Conservation (phyloP, 2,797 vertebrate species). For the Valencia hispanica region DNA sequence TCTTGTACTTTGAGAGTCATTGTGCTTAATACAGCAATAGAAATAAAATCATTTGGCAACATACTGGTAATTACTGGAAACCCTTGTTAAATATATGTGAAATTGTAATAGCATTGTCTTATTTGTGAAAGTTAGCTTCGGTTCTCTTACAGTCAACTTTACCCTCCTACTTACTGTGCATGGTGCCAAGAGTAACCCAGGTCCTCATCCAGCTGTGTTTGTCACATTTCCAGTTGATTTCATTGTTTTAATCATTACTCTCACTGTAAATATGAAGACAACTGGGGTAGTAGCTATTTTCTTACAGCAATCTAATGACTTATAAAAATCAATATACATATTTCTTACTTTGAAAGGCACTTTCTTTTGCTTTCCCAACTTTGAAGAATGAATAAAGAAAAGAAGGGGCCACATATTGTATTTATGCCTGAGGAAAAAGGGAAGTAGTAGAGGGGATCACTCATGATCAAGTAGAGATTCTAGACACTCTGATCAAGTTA, state of each 20-base stretch:
- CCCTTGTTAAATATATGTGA: neutral
- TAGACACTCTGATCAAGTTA: neutral
- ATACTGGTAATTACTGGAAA: neutral
- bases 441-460: neutral
- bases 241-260: neutral
- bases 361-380: neutral
- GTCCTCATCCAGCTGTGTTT: neutral
- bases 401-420: neutral
- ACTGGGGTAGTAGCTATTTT: neutral
- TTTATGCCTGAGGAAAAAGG: neutral
- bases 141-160: neutral
- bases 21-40: constrained; percentile 20
- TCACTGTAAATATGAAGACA: neutral
- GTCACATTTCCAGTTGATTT: neutral
- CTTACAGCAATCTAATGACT: neutral
- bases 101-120: neutral
- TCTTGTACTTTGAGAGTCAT: constrained; percentile 9
- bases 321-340: neutral
- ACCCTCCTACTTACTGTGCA: neutral
- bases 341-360: neutral
- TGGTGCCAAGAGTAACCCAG: neutral
- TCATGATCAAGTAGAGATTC: neutral
- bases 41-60: neutral
- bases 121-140: neutral
- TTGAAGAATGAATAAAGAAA: neutral